Evolutionary conservation across 2,113 vertebrate genomes (phyloP).

Genomic region (Thermophis baileyi): DNA sequence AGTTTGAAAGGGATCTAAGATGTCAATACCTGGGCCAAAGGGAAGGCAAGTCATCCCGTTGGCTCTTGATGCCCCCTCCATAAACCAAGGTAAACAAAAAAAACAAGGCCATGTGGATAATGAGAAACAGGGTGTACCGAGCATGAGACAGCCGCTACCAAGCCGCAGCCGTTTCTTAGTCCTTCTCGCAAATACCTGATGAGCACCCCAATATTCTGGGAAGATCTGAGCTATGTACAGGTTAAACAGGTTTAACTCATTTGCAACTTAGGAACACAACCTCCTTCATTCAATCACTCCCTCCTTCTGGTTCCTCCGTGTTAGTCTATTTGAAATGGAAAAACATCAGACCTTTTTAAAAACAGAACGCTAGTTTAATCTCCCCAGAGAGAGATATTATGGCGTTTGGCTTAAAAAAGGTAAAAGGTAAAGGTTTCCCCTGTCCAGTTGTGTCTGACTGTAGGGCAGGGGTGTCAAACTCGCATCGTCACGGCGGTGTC

Average conservation of each 20-base stretch:
- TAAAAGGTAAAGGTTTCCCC: not conserved
- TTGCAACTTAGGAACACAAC: not conserved
- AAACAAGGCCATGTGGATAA: not conserved
- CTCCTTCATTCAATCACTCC: not conserved
- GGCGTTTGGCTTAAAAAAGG: not conserved
- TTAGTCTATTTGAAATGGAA: not conserved
- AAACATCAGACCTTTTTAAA: not conserved
- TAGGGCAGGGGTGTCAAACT: no score
- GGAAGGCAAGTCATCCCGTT: not conserved
- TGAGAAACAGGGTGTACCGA: not conserved
- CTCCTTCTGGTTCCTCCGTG: not conserved
- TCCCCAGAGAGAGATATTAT: not conserved
- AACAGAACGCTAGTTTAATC: not conserved
- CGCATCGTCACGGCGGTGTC: no score
- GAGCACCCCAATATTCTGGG: not conserved
- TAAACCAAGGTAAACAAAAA: not conserved
- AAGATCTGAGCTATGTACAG: not conserved
- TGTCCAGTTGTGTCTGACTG: no score
- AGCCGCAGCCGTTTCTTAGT: not conserved
- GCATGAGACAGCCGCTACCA: not conserved
- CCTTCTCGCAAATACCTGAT: not conserved
- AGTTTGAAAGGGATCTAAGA: not conserved
- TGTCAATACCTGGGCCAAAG: not conserved
- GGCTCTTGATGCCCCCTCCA: not conserved
- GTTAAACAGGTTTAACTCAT: not conserved